Percentiles rank a stretch among this genome's conserved stretches.
These are phyloP conservation scores for Oreotrochilus melanogaster DNA, from an alignment of 2,113 vertebrate species.

Conservation along the genomic window DNA sequence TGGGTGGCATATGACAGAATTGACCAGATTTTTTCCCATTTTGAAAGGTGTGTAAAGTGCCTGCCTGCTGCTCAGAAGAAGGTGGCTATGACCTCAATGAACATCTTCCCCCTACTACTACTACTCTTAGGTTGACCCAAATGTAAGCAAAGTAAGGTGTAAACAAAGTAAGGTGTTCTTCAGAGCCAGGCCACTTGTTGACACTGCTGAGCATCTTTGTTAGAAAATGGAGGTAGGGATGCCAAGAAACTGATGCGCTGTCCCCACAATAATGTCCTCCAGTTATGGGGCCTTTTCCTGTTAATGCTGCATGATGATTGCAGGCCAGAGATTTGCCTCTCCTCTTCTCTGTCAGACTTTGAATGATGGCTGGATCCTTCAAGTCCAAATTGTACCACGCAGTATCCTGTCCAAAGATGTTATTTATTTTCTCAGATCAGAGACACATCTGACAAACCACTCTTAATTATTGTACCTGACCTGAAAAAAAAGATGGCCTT, in stretches of 20 bases:
- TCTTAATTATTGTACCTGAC: neutral
- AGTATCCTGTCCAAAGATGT: neutral
- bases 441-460: neutral
- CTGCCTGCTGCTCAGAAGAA: neutral
- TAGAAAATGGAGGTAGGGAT: neutral
- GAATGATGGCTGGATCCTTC: neutral
- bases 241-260: neutral
- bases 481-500: neutral
- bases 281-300: neutral
- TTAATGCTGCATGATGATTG: neutral
- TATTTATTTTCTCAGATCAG: neutral
- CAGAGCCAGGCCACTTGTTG: neutral
- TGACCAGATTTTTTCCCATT: neutral
- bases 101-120: neutral
- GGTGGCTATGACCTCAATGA: neutral
- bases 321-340: neutral
- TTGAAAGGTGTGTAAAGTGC: neutral
- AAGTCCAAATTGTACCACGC: neutral
- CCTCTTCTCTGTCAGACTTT: neutral
- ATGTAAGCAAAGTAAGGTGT: neutral
- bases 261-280: neutral
- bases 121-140: neutral
- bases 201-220: neutral
- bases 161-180: neutral
- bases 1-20: neutral